phyloP scores from a whole-genome alignment of 1,140 invertebrate genomes.

The Agrypnia vestita region DNA sequence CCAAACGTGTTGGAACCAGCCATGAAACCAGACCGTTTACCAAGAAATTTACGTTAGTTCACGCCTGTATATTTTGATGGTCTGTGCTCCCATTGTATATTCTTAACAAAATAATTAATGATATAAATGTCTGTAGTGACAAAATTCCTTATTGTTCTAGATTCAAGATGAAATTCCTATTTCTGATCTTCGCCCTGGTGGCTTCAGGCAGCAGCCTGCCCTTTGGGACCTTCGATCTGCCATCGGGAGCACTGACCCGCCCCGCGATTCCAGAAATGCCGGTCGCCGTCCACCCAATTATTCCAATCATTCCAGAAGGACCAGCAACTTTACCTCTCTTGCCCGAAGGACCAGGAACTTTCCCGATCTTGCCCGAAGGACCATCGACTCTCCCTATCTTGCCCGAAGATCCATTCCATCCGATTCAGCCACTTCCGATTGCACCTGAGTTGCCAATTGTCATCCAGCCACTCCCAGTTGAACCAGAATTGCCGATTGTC shows the following conservation, averaged over 20 bases:
- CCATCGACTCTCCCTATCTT: background rate
- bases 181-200: slow-evolving; percentile 13
- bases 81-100: background rate
- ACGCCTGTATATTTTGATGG: no score
- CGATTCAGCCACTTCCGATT: background rate
- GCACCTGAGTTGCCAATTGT: background rate
- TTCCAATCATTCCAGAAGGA: slow-evolving; percentile 14
- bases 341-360: background rate
- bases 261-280: background rate
- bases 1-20: no score
- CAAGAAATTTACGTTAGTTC: no score
- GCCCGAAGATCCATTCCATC: background rate
- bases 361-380: slow-evolving; percentile 4
- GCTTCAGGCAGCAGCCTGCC: background rate
- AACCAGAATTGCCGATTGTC: background rate
- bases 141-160: background rate
- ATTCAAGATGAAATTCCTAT: background rate
- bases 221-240: background rate
- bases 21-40: no score
- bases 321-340: background rate
- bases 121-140: background rate
- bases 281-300: background rate
- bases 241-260: background rate
- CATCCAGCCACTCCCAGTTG: background rate
- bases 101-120: background rate